phyloP scores from a whole-genome alignment of 2,888 invertebrate species.

The Lamellibrachia columna region DNA sequence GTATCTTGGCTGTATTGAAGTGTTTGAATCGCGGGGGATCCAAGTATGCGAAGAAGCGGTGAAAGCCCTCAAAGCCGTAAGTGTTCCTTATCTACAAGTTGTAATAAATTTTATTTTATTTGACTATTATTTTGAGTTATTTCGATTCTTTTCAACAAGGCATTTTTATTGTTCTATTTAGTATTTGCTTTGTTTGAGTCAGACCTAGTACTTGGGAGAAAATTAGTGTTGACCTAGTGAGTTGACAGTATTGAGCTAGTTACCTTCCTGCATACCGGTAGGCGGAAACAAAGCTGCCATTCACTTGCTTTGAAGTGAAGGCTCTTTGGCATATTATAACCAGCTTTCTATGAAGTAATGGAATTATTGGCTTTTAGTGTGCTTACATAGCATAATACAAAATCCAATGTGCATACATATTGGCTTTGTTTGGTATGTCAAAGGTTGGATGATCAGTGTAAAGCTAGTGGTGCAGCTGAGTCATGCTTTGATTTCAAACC shows the following conservation, averaged over 20 bases:
- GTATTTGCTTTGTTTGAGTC: background rate
- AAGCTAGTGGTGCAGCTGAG: background rate
- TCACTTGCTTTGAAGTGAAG: background rate
- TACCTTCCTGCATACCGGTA: background rate
- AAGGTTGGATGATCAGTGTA: background rate
- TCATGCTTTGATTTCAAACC: background rate
- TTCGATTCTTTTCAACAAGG: background rate
- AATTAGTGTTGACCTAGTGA: background rate
- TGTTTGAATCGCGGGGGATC: slow-evolving; percentile 99
- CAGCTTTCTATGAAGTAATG: background rate
- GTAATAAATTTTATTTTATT: background rate
- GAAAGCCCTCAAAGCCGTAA: slow-evolving; percentile 86
- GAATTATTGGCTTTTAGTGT: slow-evolving; percentile 4
- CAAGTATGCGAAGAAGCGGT: slow-evolving; percentile 99
- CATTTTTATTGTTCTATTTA: background rate
- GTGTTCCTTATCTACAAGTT: slow-evolving; percentile 52
- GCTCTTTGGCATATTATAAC: background rate
- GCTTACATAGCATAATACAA: background rate
- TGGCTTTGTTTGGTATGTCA: background rate
- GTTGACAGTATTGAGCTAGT: background rate
- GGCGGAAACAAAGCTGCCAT: background rate
- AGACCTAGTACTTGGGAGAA: background rate
- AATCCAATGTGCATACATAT: background rate
- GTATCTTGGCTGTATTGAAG: slow-evolving; percentile 98
- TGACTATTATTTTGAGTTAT: background rate